Conservation (phyloP, 2,888 invertebrate species). For the Nudaria mundana region DNA sequence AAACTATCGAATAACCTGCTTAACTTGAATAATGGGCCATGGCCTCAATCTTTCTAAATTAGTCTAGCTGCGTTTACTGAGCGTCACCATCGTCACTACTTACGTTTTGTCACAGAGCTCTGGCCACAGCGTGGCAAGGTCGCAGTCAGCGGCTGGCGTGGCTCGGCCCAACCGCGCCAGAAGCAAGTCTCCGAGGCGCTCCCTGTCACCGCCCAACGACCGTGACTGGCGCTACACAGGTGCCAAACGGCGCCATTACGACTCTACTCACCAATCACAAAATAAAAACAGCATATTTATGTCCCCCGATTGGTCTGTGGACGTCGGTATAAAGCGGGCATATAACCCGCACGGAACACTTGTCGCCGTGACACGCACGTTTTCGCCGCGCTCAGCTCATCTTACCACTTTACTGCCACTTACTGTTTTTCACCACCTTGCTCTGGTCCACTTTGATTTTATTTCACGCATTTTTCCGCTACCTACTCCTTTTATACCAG, state of each 20-base stretch:
- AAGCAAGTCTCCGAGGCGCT: conserved; percentile 92
- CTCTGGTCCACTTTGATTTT: conserved; percentile 64
- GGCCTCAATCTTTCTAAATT: too few species aligned
- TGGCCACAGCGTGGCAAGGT: conserved; percentile 84
- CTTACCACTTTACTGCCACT: conserved; percentile 74
- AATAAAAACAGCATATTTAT: conserved; percentile 12
- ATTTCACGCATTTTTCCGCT: conserved; percentile 69
- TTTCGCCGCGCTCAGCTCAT: conserved; percentile 68
- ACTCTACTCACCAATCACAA: conserved; percentile 43
- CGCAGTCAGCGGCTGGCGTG: conserved; percentile 92
- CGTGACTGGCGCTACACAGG: conserved; percentile 82
- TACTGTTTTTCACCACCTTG: conserved; percentile 71
- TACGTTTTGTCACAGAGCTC: conserved; percentile 55
- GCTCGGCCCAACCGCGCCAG: conserved; percentile 79
- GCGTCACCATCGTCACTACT: too few species aligned
- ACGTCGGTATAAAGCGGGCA: conserved; percentile 46
- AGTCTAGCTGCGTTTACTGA: too few species aligned
- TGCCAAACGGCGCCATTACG: conserved; percentile 54
- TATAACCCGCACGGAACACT: conserved; percentile 76
- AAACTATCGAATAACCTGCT: too few species aligned
- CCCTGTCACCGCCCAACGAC: conserved; percentile 90
- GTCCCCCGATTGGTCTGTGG: conserved; percentile 43
- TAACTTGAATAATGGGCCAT: too few species aligned
- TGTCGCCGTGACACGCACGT: conserved; percentile 66
- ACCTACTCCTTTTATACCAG: conserved; percentile 63